Evolutionary conservation across 2,113 vertebrate genomes (phyloP), one percentile per base, ranked within the genome.

Genomic region (Odocoileus hemionus): DNA sequence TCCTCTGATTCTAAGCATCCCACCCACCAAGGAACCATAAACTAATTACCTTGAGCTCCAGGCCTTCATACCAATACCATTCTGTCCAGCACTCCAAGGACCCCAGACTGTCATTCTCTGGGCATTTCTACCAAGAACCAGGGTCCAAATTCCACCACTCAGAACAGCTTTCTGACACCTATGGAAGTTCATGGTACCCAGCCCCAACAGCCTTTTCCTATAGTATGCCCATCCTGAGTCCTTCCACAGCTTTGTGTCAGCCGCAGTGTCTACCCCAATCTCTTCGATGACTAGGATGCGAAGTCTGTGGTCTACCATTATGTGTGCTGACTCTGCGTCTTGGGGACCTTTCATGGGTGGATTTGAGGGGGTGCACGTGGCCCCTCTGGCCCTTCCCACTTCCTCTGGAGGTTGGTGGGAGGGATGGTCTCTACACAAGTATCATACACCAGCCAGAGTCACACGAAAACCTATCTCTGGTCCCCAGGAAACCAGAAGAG

Each of bases 121-220:
- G 80, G 79, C 15, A 94, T 94, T 79, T 50, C 33, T 76, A 58
- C 39, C 47, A 96, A 60, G 54, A 64, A 39, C 47, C 25, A 85
- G 50, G 25, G 12, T 95, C 28, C 19, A 36, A 10, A 85, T 95
- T 28, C 43, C 17, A 78, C 10, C 25, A 36, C 19, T 1, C 23
- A 85, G 11, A 76, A 43, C 25, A 57, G 39, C 12, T 89, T 39
- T 93, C n/a, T 80, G 87, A 92, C 21, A 55, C 17, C 33, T 57
- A 86, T 50, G 36, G 74, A 58, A 54, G 25, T 12, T 36, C 26
- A 4, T 28, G 3, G 25, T 45, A 67, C 39, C 9, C 30, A 82
- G 26, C 5, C 28, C 25, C 9, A 28, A 23, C 3, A 67, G 57
- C 10, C 58, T 25, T 80, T 92, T 67, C 36, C 43, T 74, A 7